phyloP scores from a whole-genome alignment of 1,140 invertebrate genomes.

The Cheumatopsyche charites region DNA sequence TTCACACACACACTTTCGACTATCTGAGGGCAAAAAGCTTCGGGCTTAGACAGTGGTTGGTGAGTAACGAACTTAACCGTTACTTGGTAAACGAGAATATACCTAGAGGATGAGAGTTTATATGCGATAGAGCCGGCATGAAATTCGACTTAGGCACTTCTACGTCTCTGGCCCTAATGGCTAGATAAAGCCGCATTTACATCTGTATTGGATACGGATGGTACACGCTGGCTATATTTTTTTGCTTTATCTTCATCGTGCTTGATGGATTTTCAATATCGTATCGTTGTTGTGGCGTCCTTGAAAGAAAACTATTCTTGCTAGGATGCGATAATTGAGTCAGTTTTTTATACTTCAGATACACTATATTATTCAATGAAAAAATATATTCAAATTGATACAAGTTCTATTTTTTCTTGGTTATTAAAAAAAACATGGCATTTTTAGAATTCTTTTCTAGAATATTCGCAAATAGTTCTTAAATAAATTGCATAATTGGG shows the following conservation, averaged over 20 bases:
- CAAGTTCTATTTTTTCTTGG: too few relatives aligned
- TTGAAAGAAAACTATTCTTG: slow-evolving; percentile 24
- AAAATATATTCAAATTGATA: too few relatives aligned
- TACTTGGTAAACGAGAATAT: too few relatives aligned
- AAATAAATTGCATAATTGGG: too few relatives aligned
- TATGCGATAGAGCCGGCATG: slow-evolving; percentile 8
- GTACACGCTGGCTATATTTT: slow-evolving; percentile 30
- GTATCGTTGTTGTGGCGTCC: background rate
- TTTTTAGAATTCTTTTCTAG: too few relatives aligned
- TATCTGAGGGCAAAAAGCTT: slow-evolving; percentile 12
- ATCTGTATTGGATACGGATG: slow-evolving; percentile 33
- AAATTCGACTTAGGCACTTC: slow-evolving; percentile 38
- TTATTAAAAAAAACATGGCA: too few relatives aligned
- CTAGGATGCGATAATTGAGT: slow-evolving; percentile 9
- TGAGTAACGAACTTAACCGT: slow-evolving; percentile 1
- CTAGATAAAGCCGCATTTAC: slow-evolving; percentile 39
- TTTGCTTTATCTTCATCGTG: slow-evolving; percentile 34
- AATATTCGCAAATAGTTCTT: too few relatives aligned
- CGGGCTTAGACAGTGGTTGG: slow-evolving; percentile 4
- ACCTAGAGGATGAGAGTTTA: background rate
- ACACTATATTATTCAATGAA: too few relatives aligned
- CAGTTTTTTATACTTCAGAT: too few relatives aligned
- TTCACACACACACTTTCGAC: too few relatives aligned
- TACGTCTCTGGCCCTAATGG: slow-evolving; percentile 30
- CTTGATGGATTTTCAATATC: slow-evolving; percentile 39